Percentiles rank a stretch among this genome's conserved stretches.
Evolutionary conservation across 2,113 vertebrate species (phyloP).

Genomic region (Thalassarche chlororhynchos): DNA sequence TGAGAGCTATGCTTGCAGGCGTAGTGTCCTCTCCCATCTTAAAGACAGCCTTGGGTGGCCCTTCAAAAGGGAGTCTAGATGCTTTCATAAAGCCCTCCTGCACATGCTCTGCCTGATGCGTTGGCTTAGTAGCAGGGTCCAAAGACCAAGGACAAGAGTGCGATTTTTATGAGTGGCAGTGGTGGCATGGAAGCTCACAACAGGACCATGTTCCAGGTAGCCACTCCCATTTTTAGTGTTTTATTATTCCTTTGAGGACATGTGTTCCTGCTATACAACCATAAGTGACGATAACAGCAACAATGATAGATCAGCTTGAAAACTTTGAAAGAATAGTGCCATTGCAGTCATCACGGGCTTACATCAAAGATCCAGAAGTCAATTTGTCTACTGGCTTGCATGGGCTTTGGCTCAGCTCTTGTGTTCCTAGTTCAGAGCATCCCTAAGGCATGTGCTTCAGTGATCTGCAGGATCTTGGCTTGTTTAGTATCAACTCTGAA

Average conservation of each 20-base stretch:
- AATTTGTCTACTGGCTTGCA: background rate
- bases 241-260: slow-evolving; percentile 27
- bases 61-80: background rate
- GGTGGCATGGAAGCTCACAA: background rate
- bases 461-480: background rate
- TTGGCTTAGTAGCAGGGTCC: background rate
- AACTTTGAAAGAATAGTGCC: background rate
- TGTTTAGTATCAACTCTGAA: background rate
- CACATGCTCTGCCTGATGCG: background rate
- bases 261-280: background rate
- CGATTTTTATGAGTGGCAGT: background rate
- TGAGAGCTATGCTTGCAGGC: background rate
- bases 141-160: slow-evolving; percentile 25
- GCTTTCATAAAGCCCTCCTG: background rate
- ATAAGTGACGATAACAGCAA: background rate
- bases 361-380: background rate
- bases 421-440: background rate
- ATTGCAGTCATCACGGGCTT: background rate
- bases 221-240: slow-evolving; percentile 16
- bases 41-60: background rate
- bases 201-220: background rate
- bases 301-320: background rate
- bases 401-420: background rate
- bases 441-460: background rate
- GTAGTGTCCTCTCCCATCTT: background rate